Evolutionary conservation across 2,113 vertebrate genomes (phyloP).

Genomic region (Sterrhoptilus dennistouni): DNA sequence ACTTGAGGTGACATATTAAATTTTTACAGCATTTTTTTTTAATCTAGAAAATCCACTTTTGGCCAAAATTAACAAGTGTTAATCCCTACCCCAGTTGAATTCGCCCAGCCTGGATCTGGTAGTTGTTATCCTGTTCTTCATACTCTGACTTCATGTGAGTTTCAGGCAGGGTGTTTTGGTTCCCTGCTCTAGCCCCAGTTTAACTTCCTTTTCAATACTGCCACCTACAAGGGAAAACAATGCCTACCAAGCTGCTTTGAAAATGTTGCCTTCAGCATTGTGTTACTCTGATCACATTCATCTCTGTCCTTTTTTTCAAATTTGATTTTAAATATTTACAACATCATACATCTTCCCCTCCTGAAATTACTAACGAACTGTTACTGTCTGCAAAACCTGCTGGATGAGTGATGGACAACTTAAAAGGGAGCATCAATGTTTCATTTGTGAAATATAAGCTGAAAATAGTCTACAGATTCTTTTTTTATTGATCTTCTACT

Average conservation of each 20-base stretch:
- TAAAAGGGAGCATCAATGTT: slow-evolving; percentile 98
- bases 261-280: slow-evolving; percentile 77
- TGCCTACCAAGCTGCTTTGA: slow-evolving; percentile 29
- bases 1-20: neutral
- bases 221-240: slow-evolving; percentile 61
- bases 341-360: slow-evolving; percentile 94
- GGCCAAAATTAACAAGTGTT: neutral
- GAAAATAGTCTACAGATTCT: slow-evolving; percentile 78
- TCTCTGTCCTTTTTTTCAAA: slow-evolving; percentile 99
- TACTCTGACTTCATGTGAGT: neutral
- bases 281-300: slow-evolving; percentile 82
- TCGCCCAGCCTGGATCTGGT: neutral
- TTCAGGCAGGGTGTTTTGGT: neutral
- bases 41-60: neutral
- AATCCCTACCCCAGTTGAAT: neutral
- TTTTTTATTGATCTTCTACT: slow-evolving; percentile 68
- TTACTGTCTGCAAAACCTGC: slow-evolving; percentile 93
- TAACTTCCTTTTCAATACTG: slow-evolving; percentile 57
- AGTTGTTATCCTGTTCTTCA: neutral
- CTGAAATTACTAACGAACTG: slow-evolving; percentile 98
- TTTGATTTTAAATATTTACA: slow-evolving; percentile 99
- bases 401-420: slow-evolving; percentile 94
- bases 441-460: slow-evolving; percentile 96
- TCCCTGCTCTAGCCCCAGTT: neutral
- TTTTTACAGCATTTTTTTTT: neutral